Evolutionary conservation across 2,888 invertebrate genomes (phyloP), one percentile per base, ranked within the genome.

Genomic region (Vanessa cardui): DNA sequence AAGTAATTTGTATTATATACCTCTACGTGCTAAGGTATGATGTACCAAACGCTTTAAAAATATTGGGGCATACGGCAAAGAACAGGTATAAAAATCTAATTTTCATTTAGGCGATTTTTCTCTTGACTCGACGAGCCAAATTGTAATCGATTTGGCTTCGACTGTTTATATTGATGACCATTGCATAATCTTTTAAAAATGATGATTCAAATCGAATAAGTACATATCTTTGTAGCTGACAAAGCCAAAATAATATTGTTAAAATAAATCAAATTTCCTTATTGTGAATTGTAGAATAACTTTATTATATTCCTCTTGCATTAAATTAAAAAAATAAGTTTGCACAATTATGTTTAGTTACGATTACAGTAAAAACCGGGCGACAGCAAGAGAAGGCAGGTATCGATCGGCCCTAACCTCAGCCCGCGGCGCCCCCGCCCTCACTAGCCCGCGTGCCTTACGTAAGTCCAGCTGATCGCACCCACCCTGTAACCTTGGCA

Each of bases 381-480:
- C 82, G 81, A 85, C 83, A 86, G 85, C 85, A 84, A 84, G 85
- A 86, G 83, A 87, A 86, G 86, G 86, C 88, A 83, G 80, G 78
- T 90, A 90, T 91, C 90, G 91, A 91, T 90, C 91, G 86, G 84
- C 89, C 90, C 90, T 89, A 87, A 77, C 83, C 82, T 79, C 83
- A 80, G 72, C 81, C 77, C 79, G 82, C 64, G 66, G 59, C 64
- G 66, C 66, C 71, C 62, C 73, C 76, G 68, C 77, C 70, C 77
- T 75, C 73, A 75, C 76, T 74, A 74, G 80, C 80, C 83, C 82
- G 81, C 81, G 80, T 80, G 85, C 89, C 88, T 91, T 91, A 91
- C 90, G 88, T 91, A 91, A 91, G 87, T 83, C 88, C 91, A 91
- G 91, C 91, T 91, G 91, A 91, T 91, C 90, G 86, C 87, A 86